Evolutionary conservation across 1,140 invertebrate genomes (phyloP).

Genomic region (Plodia interpunctella): DNA sequence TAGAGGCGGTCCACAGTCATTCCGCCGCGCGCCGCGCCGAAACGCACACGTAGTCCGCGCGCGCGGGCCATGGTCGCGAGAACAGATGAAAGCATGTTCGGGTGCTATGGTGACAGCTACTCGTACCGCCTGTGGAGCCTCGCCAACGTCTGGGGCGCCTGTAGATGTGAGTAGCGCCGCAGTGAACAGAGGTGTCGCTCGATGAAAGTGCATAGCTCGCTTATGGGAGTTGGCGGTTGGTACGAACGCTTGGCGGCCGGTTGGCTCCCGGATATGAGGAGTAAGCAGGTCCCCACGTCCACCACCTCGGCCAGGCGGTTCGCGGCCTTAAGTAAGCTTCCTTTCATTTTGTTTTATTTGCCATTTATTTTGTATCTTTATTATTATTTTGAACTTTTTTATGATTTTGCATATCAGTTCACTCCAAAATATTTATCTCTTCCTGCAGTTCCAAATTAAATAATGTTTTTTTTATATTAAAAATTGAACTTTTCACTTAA

Average conservation of each 20-base stretch:
- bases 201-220: slow-evolving; percentile 70
- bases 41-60: slow-evolving; percentile 45
- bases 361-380: slow-evolving; percentile 40
- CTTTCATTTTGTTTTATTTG: slow-evolving; percentile 71
- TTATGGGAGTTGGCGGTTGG: slow-evolving; percentile 72
- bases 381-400: slow-evolving; percentile 28
- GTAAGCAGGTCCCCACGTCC: slow-evolving; percentile 74
- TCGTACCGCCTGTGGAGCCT: slow-evolving; percentile 84
- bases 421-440: slow-evolving; percentile 2
- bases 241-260: slow-evolving; percentile 66
- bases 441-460: too few relatives aligned
- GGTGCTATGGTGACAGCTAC: slow-evolving; percentile 82
- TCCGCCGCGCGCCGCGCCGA: slow-evolving; percentile 60
- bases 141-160: slow-evolving; percentile 83
- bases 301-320: slow-evolving; percentile 74
- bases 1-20: slow-evolving; percentile 53
- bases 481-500: too few relatives aligned
- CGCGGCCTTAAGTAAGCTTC: slow-evolving; percentile 75
- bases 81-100: slow-evolving; percentile 80
- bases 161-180: slow-evolving; percentile 80
- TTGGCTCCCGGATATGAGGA: slow-evolving; percentile 74
- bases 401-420: slow-evolving; percentile 17
- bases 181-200: slow-evolving; percentile 50
- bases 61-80: slow-evolving; percentile 81
- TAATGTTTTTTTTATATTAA: too few relatives aligned